phyloP scores from a whole-genome alignment of 2,888 invertebrate genomes.

The Hanleya hanleyi region DNA sequence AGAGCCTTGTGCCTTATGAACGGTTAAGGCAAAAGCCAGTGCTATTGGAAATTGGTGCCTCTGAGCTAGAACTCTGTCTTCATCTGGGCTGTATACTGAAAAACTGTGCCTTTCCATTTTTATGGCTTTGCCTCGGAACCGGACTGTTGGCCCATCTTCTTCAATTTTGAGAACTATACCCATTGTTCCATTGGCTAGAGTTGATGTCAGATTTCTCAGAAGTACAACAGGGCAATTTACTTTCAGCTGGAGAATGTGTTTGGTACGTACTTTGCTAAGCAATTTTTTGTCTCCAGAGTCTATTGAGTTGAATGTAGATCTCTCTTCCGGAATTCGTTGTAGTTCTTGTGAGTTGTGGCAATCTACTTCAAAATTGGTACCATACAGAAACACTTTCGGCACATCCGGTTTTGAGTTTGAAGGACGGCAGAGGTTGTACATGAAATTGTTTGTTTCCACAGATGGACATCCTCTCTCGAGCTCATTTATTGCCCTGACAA shows the following conservation, averaged over 20 bases:
- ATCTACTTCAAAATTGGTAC: not conserved
- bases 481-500: not conserved
- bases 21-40: not conserved
- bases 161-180: not conserved
- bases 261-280: not conserved
- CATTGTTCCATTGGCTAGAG: not conserved
- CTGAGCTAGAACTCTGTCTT: not conserved
- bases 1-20: slow-evolving; percentile 4
- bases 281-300: not conserved
- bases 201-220: not conserved
- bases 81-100: not conserved
- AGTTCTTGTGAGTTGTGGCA: not conserved
- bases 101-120: not conserved
- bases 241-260: not conserved
- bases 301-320: not conserved
- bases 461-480: not conserved
- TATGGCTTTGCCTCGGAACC: not conserved
- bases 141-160: not conserved
- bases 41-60: not conserved
- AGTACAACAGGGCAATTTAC: not conserved
- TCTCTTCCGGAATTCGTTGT: not conserved
- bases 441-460: not conserved
- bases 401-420: no score
- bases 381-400: not conserved
- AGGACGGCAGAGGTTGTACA: not conserved